Conservation (phyloP, 2,888 invertebrate species). For the Arctia plantaginis region DNA sequence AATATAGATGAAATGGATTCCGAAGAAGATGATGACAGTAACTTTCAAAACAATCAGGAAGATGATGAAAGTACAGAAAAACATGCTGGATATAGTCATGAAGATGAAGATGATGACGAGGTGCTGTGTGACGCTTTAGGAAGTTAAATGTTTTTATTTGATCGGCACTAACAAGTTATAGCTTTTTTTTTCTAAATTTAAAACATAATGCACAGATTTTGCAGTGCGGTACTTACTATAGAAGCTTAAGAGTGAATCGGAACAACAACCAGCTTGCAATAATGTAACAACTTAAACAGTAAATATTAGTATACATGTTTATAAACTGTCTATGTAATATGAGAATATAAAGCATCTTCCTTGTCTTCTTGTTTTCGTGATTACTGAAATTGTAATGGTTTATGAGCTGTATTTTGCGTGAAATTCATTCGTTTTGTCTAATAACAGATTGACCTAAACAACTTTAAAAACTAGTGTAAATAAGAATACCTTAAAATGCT, state of each 20-base stretch:
- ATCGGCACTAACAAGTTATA: conserved; percentile 73
- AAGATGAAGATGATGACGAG: conserved; percentile 54
- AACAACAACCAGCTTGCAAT: background rate
- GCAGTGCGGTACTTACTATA: conserved; percentile 21
- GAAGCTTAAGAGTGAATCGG: conserved; percentile 14
- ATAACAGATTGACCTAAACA: background rate
- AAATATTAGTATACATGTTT: background rate
- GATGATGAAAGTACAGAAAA: conserved; percentile 54
- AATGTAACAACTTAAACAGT: conserved; percentile 9
- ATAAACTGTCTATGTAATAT: background rate
- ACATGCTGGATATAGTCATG: conserved; percentile 53
- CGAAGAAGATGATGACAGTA: conserved; percentile 52
- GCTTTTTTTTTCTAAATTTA: conserved; percentile 56
- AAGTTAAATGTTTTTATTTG: conserved; percentile 45
- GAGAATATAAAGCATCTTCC: background rate
- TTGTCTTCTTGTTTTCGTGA: background rate
- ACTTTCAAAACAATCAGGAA: conserved; percentile 44
- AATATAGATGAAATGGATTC: conserved; percentile 59
- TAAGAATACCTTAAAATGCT: background rate
- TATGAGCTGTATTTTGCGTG: background rate
- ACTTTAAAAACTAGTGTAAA: background rate
- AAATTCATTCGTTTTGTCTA: background rate
- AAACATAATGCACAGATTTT: conserved; percentile 20
- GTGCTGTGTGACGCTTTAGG: conserved; percentile 64
- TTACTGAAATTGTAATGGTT: background rate